Conservation (phyloP, 2,113 vertebrate species). For the Oryzias javanicus region DNA sequence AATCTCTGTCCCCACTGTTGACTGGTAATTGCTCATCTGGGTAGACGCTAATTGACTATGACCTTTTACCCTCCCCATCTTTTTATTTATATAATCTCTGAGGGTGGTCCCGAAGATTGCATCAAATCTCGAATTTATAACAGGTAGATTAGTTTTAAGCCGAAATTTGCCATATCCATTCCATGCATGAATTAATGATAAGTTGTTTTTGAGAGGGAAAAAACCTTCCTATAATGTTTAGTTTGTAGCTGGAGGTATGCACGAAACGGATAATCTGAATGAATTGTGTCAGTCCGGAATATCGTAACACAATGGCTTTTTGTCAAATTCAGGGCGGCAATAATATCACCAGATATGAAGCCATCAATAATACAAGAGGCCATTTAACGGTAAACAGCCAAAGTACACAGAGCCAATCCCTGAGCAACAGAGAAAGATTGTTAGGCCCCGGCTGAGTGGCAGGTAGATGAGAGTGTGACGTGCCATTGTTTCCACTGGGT, state of each 20-base stretch:
- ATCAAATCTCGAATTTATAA: constrained; percentile 2
- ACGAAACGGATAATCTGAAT: constrained; percentile 35
- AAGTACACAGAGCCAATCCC: constrained; percentile 69
- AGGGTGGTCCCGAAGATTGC: constrained; percentile 43
- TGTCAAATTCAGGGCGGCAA: constrained; percentile 50
- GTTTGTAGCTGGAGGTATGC: constrained; percentile 26
- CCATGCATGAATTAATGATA: constrained; percentile 15
- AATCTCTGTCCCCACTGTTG: constrained; percentile 66
- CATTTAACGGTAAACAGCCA: constrained; percentile 75
- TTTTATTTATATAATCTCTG: constrained; percentile 53
- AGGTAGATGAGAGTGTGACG: constrained; percentile 70
- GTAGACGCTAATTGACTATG: constrained; percentile 70
- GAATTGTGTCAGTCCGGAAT: constrained; percentile 41
- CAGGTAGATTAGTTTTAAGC: constrained; percentile 21
- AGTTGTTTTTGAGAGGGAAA: constrained; percentile 25
- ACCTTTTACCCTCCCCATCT: constrained; percentile 54
- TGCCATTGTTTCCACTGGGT: constrained; percentile 63
- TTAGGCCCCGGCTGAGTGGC: constrained; percentile 57
- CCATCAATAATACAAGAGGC: constrained; percentile 78
- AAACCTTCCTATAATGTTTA: constrained; percentile 19
- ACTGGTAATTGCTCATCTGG: constrained; percentile 70
- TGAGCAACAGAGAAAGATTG: constrained; percentile 54
- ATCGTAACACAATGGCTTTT: constrained; percentile 57
- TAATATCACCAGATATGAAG: constrained; percentile 71
- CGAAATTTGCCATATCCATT: constrained; percentile 21